Evolutionary conservation across 2,888 invertebrate genomes (phyloP), one percentile per base, ranked within the genome.

Genomic region (Drosophila stalkeri): DNA sequence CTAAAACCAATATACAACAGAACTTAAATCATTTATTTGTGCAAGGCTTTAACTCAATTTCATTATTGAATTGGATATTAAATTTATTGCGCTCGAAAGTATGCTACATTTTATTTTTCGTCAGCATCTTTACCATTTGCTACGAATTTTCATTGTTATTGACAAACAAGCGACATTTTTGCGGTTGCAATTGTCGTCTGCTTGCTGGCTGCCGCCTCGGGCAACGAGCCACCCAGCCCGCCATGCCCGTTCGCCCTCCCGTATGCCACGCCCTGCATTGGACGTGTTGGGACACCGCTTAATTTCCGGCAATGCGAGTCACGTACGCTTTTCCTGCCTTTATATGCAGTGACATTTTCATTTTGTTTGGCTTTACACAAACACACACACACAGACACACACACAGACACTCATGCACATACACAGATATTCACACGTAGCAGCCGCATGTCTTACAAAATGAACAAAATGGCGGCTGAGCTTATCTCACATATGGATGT

Each of bases 231-330:
- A 7, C 56, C 14, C 16, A 14, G 55, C 9, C 23, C 0, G 33
- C 7, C 16, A n/a, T n/a, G 20, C 18, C 35, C 9, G n/a, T n/a
- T 33, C 31, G 12, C 35, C 35, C 37, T 12, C n/a, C 54, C 39
- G 23, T 27, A 31, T 23, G 55, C 49, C 41, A 33, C 23, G 3
- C 55, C 18, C 47, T 49, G 18, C 63, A 66, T 81, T 81, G 77
- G 77, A 82, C 84, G 81, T 82, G 82, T 84, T 73, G 81, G 79
- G 84, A 84, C 79, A 82, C 82, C 82, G 81, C 82, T 82, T 82
- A 82, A 82, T 82, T 83, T 83, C 82, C 82, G 82, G 82, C 82
- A 84, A 84, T 84, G 82, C 82, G 84, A 84, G 82, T 84, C 82
- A 84, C 82, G 82, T 83, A 82, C 77, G 75, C 76, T 76, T 76